A percentile compares a stretch with the other conserved stretches of the same genome.
Evolutionary conservation across 2,888 invertebrate species (phyloP).

Genomic region (Pyrgus malvae): DNA sequence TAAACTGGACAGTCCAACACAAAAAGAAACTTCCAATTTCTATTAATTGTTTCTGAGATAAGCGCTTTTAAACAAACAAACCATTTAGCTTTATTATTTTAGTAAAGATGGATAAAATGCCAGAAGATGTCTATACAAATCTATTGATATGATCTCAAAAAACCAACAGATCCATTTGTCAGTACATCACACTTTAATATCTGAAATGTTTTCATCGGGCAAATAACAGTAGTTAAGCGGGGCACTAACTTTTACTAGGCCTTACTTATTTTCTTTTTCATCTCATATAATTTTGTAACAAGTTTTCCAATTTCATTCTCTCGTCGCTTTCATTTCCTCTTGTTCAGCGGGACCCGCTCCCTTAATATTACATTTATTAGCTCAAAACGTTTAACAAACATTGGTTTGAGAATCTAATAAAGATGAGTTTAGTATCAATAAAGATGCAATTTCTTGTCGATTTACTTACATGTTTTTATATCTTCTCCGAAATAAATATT

Average conservation of each 20-base stretch:
- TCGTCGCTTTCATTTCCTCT: constrained; percentile 78
- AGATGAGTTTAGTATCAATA: constrained; percentile 60
- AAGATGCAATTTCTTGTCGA: constrained; percentile 41
- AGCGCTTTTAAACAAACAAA: too few relatives aligned
- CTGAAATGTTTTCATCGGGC: constrained; percentile 39
- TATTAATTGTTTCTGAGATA: too few relatives aligned
- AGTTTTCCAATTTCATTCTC: constrained; percentile 81
- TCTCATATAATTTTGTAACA: constrained; percentile 75
- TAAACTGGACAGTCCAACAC: too few relatives aligned
- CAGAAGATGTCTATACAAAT: too few relatives aligned
- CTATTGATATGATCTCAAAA: too few relatives aligned
- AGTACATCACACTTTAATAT: constrained; percentile 33
- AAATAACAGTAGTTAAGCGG: constrained; percentile 44
- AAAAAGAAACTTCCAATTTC: too few relatives aligned
- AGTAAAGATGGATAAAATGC: too few relatives aligned
- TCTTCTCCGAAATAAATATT: too few relatives aligned
- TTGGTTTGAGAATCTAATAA: constrained; percentile 72
- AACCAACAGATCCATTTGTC: too few relatives aligned
- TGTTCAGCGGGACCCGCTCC: constrained; percentile 60
- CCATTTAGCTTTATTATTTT: too few relatives aligned
- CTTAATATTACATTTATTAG: constrained; percentile 79
- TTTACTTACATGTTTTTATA: too few relatives aligned
- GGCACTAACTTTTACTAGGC: constrained; percentile 62
- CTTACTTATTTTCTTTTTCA: constrained; percentile 75
- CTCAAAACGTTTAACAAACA: constrained; percentile 78